phyloP scores from a whole-genome alignment of 2,888 invertebrate genomes.

The Cheilosia vernalis region DNA sequence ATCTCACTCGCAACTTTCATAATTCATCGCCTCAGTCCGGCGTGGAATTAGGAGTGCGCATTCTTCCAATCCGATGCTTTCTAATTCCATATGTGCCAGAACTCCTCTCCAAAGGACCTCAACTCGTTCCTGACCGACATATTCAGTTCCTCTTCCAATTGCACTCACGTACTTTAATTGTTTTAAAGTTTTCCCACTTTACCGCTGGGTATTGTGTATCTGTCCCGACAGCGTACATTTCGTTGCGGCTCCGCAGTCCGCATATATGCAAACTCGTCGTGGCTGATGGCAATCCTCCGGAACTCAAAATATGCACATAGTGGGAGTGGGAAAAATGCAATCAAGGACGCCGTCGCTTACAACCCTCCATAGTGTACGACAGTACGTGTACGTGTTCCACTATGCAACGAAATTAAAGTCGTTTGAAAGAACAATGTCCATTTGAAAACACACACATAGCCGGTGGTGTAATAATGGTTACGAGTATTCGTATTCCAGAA shows the following conservation, averaged over 20 bases:
- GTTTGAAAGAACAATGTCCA: constrained; percentile 73
- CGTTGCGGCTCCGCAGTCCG: not conserved
- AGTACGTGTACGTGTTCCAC: constrained; percentile 49
- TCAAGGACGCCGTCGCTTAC: constrained; percentile 70
- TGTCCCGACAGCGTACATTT: not conserved
- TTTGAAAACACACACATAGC: constrained; percentile 49
- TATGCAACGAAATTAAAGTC: constrained; percentile 69
- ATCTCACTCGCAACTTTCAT: constrained; percentile 52
- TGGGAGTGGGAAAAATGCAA: constrained; percentile 54
- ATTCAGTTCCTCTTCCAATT: constrained; percentile 42
- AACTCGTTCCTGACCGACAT: constrained; percentile 53
- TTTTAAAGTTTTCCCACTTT: constrained; percentile 64
- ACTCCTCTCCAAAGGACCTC: constrained; percentile 1
- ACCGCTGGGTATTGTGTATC: constrained; percentile 24
- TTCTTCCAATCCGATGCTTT: constrained; percentile 35
- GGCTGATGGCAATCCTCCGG: constrained; percentile 58
- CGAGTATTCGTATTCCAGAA: constrained; percentile 17
- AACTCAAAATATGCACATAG: constrained; percentile 37
- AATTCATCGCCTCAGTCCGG: constrained; percentile 58
- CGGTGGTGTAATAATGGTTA: constrained; percentile 37
- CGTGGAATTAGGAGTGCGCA: constrained; percentile 52
- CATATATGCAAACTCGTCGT: constrained; percentile 44
- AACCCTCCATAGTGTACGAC: constrained; percentile 18
- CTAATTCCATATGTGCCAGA: constrained; percentile 50
- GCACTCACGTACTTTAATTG: constrained; percentile 68